Evolutionary conservation across 1,140 invertebrate species (phyloP), one percentile per base, ranked within the genome.

Genomic region (Drosophila subpulchrella): DNA sequence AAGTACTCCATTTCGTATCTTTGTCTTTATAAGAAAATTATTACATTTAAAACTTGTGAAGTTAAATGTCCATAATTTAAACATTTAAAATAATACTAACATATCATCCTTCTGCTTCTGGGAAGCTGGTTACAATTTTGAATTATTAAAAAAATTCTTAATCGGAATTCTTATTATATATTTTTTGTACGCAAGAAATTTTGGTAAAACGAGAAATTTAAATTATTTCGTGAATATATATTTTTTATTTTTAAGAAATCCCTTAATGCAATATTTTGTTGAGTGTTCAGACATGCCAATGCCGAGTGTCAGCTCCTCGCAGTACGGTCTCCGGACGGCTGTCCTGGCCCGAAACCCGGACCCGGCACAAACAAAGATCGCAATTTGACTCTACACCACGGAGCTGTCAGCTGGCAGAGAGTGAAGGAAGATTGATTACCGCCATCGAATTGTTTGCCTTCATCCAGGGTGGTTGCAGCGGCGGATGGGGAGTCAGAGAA

Each of bases 391-490:
- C 91, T 89, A 91, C 91, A 91, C 88, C 83, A 85, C 90, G 81
- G 62, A 91, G 91, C 91, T 92, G 91, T 92, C 91, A 92, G 66
- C 86, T 85, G 66, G 75, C 74, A 79, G 73, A 78, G 90, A 86
- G 84, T 90, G 79, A 88, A 92, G 86, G 89, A 92, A 92, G 91
- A 92, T 92, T 92, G 91, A 92, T 92, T 92, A 92, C 91, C 85
- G 91, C 91, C 91, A 92, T 92, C 90, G 81, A 92, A 92, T 81
- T 91, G 83, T 91, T 89, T 91, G 89, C 78, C 81, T 50, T 90
- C 41, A 75, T 78, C 66, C 66, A 42, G 62, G 46, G 62, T 46
- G 56, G 57, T 17, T 47, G 44, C 24, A n/a, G 17, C 32, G 13
- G n/a, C 4, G 24, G n/a, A 27, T 20, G 17, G 32, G 15, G 36